Evolutionary conservation across 1,140 invertebrate species (phyloP).

Genomic region (Drosophila arawakana): DNA sequence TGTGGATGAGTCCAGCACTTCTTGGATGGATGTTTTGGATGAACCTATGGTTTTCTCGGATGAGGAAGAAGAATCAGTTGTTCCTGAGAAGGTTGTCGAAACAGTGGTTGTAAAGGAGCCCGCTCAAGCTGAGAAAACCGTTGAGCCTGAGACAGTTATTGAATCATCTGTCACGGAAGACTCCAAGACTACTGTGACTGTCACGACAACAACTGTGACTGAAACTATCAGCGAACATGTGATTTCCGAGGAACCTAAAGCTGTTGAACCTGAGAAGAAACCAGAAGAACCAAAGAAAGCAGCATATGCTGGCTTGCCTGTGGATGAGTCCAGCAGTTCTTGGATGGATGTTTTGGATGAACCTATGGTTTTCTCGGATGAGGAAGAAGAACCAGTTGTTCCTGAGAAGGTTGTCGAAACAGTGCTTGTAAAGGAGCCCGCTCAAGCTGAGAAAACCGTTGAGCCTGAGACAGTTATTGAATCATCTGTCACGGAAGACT

Average conservation of each 20-base stretch:
- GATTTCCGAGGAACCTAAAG: not conserved
- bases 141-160: not conserved
- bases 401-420: not conserved
- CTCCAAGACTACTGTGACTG: constrained; percentile 9
- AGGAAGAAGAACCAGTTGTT: constrained; percentile 66
- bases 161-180: not conserved
- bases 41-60: constrained; percentile 84
- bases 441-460: not conserved
- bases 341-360: constrained; percentile 86
- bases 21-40: constrained; percentile 86
- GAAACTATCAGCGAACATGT: constrained; percentile 15
- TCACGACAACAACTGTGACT: constrained; percentile 17
- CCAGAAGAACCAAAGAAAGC: constrained; percentile 47
- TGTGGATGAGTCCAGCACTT: constrained; percentile 84
- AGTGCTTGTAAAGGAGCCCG: constrained; percentile 6
- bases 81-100: constrained; percentile 3
- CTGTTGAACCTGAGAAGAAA: constrained; percentile 30
- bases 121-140: not conserved
- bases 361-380: constrained; percentile 83
- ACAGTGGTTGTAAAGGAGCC: not conserved
- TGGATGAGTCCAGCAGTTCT: constrained; percentile 84
- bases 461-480: constrained; percentile 6
- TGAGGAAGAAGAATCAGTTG: constrained; percentile 68
- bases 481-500: constrained; percentile 2
- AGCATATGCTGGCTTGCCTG: constrained; percentile 83